These are phyloP conservation scores for Phyllostomus hastatus DNA, from an alignment of 2,113 vertebrate genomes.

Conservation along the genomic window DNA sequence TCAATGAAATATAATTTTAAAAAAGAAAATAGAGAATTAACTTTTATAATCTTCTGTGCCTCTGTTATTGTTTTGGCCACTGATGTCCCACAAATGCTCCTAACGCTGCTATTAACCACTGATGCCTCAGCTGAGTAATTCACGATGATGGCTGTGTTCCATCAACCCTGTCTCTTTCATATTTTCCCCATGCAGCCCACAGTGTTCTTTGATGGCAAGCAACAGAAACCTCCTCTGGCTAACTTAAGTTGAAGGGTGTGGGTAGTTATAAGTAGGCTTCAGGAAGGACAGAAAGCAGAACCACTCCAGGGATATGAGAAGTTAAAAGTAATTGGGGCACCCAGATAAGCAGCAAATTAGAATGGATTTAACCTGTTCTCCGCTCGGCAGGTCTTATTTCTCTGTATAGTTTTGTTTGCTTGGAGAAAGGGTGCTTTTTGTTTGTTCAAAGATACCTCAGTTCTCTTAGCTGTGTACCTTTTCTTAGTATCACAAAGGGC, in stretches of 20 bases:
- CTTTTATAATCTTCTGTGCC: background rate
- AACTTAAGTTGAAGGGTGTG: background rate
- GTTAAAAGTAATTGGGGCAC: background rate
- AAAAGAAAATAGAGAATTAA: background rate
- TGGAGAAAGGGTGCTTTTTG: background rate
- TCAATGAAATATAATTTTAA: too few species aligned
- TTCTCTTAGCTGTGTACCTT: background rate
- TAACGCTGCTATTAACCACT: background rate
- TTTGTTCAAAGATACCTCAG: background rate
- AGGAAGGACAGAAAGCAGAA: background rate
- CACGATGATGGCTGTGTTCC: background rate
- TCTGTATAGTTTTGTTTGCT: background rate
- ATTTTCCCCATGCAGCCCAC: background rate
- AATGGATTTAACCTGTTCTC: background rate
- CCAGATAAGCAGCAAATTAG: background rate
- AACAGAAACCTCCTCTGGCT: background rate
- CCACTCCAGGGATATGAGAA: background rate
- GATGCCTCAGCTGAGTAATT: background rate
- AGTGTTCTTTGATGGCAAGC: background rate
- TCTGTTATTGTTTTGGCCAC: background rate
- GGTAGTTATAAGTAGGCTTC: background rate
- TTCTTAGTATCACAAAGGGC: background rate
- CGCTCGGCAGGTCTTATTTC: background rate
- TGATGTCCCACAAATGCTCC: background rate
- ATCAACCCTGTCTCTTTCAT: background rate